These are phyloP conservation scores for Rosalia funebris DNA, from an alignment of 2,888 invertebrate genomes.

Conservation along the genomic window DNA sequence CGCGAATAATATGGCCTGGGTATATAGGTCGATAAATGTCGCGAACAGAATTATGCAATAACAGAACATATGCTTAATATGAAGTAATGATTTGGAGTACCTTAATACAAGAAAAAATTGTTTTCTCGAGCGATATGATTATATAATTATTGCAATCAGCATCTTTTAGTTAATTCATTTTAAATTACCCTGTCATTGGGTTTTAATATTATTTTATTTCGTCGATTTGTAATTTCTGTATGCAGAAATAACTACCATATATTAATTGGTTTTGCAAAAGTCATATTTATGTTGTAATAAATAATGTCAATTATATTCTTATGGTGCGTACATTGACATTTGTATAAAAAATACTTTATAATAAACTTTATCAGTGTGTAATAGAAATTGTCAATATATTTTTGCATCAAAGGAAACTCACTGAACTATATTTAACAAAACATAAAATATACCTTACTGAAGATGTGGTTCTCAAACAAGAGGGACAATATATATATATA, in stretches of 20 bases:
- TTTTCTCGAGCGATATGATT: background rate
- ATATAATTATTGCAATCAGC: background rate
- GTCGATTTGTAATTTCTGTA: background rate
- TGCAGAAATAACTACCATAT: background rate
- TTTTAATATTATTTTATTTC: background rate
- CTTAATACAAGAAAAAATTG: background rate
- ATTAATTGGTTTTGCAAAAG: background rate
- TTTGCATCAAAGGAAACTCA: too few species aligned
- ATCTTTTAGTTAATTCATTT: background rate
- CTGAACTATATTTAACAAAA: too few species aligned
- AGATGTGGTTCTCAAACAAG: too few species aligned
- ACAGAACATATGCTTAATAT: conserved; percentile 13
- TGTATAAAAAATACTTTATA: too few species aligned
- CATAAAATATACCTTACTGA: too few species aligned
- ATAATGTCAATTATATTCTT: too few species aligned
- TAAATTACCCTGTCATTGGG: background rate
- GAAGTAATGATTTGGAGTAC: background rate
- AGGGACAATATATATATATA: too few species aligned
- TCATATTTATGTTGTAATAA: background rate
- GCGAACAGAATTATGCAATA: conserved; percentile 5
- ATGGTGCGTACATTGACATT: too few species aligned
- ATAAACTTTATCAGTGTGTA: too few species aligned
- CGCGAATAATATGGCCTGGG: background rate
- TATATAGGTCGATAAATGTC: conserved; percentile 2
- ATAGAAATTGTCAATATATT: too few species aligned